A percentile compares a stretch with the other conserved stretches of the same genome.
These are phyloP conservation scores for Eudasyphora cyanicolor DNA, from an alignment of 2,888 invertebrate genomes.

Conservation along the genomic window DNA sequence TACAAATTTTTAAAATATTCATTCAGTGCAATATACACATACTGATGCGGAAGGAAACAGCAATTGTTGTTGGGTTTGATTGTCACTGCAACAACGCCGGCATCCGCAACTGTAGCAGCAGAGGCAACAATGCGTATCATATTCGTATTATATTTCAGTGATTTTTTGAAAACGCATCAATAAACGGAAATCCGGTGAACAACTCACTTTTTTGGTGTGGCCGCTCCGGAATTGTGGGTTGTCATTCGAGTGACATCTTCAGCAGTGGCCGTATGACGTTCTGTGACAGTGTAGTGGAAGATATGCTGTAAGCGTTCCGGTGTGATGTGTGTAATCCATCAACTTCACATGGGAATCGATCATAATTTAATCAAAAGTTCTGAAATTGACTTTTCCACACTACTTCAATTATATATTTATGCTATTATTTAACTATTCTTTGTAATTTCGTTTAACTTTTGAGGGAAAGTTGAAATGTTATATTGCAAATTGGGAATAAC, in stretches of 20 bases:
- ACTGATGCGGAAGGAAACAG: background rate
- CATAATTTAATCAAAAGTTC: background rate
- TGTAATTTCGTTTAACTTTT: too few relatives aligned
- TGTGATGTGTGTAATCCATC: background rate
- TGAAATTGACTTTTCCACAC: background rate
- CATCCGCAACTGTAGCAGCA: background rate
- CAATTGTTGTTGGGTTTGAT: background rate
- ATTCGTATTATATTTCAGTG: constrained; percentile 42
- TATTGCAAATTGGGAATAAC: too few relatives aligned
- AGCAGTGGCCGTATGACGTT: background rate
- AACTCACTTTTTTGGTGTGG: background rate
- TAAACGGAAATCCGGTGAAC: constrained; percentile 54
- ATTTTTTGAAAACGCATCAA: constrained; percentile 52
- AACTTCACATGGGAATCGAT: background rate
- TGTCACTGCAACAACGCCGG: background rate
- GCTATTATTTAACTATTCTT: too few relatives aligned
- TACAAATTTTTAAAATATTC: background rate
- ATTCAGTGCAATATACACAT: too few relatives aligned
- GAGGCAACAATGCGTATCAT: constrained; percentile 22
- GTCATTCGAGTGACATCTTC: background rate
- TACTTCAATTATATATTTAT: too few relatives aligned
- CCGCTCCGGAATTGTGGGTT: background rate
- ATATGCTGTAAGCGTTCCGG: too few relatives aligned
- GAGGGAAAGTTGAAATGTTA: too few relatives aligned
- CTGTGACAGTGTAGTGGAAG: background rate